Base-by-base conservation (phyloP, 2,113 vertebrate genomes). In the Pteronura brasiliensis region DNA sequence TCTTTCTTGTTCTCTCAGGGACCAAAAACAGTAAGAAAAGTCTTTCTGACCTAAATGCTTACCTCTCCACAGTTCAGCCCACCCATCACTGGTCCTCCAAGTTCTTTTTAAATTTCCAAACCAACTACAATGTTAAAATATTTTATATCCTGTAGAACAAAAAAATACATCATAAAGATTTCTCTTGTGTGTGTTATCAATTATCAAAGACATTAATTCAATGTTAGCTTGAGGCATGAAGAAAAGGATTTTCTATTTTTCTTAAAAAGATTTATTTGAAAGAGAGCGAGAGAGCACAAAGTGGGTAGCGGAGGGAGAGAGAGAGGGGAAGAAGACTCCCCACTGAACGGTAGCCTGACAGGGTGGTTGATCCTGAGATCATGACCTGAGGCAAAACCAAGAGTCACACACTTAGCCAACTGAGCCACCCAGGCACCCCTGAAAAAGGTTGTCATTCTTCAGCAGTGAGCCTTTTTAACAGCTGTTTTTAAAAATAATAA, bases 71-170 rank as follows among this genome's bases (percentile, higher is more conserved):
- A 98, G 96, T 94, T 96, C 97, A 71, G 31, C 13, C 96, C 97
- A 98, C 90, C 97, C 83, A 95, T 97, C 98, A 98, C 86, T 96
- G 89, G 96, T 98, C 93, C 94, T 98, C 97, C 29, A 91, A 63
- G 72, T 98, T 98, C 96, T 98, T 98, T 97, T 92, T 98, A 98
- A 98, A 98, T 96, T 98, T 98, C 97, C 49, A 97, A 98, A 98
- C 95, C 97, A 98, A 97, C 74, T 29, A 86, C 95, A 97, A 96
- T 94, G 95, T 98, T 97, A 12, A 98, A 98, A 98, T 98, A 99
- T 98, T 98, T 98, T 99, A 98, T 99, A 99, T 88, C 96, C 97
- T 98, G 97, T 98, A 98, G 97, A 99, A 98, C 98, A 98, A 99
- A 98, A 98, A 95, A 98, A 99, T 98, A 97, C 98, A 98, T 98